Percentiles rank a stretch among this genome's conserved stretches.
Evolutionary conservation across 2,797 vertebrate species (phyloP).

Genomic region (Notolepis coatsorum): DNA sequence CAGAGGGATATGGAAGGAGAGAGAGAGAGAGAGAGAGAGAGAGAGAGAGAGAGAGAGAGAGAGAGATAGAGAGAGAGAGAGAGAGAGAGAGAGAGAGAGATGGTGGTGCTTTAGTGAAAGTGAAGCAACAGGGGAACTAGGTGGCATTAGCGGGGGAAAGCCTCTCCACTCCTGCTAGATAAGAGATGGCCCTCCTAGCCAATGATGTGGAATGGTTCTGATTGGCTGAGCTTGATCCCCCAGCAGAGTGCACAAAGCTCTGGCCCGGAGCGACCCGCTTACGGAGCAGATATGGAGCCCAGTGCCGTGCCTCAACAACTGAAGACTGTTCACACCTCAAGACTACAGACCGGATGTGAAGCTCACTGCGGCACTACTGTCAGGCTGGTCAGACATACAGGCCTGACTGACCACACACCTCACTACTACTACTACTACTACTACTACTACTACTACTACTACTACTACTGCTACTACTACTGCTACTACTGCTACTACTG

Average conservation of each 20-base stretch:
- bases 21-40: background rate
- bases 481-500: too few relatives aligned
- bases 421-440: slow-evolving; percentile 52
- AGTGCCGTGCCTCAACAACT: slow-evolving; percentile 55
- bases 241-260: slow-evolving; percentile 48
- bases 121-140: slow-evolving; percentile 61
- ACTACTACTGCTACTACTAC: too few relatives aligned
- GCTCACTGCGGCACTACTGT: too few relatives aligned
- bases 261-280: slow-evolving; percentile 17
- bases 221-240: slow-evolving; percentile 76
- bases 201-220: slow-evolving; percentile 80
- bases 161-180: slow-evolving; percentile 73
- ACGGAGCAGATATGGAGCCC: slow-evolving; percentile 2
- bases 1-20: background rate
- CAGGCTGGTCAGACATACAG: slow-evolving; percentile 41
- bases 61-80: slow-evolving; percentile 40
- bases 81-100: background rate
- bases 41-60: slow-evolving; percentile 30
- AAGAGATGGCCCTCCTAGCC: slow-evolving; percentile 76
- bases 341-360: background rate
- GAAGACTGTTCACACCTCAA: slow-evolving; percentile 57
- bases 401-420: too few relatives aligned
- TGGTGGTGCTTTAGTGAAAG: background rate
- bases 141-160: slow-evolving; percentile 77
- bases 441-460: too few relatives aligned